Base-by-base conservation (phyloP, 2,113 vertebrate genomes). In the Lonchura striata region DNA sequence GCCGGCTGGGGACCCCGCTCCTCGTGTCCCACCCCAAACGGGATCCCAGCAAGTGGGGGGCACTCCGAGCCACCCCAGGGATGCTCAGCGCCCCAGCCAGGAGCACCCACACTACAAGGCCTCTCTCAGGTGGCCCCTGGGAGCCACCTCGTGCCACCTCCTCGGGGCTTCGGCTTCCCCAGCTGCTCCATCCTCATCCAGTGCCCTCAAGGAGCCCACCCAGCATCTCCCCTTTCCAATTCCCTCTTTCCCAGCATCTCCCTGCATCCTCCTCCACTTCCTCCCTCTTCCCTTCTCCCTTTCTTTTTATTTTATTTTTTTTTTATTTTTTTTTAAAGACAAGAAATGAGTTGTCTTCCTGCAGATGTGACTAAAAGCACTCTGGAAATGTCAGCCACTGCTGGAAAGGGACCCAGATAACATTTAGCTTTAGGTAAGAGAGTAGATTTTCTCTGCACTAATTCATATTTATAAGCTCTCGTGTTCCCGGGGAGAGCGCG, bases 401-500 rank as follows among this genome's bases (percentile, higher is more conserved):
- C 94, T 92, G 95, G 96, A 96, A 95, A 97, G 94, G 96, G 95
- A 95, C 93, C 95, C 94, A 86, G 95, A 97, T 97, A 97, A 97
- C 97, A 97, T 97, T 97, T 97, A 95, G 97, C 97, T 97, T 93
- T 96, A 97, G 96, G 97, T 97, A 96, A 97, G 95, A 97, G 97
- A 97, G 95, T 95, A 95, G 94, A 96, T 97, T 97, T 97, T 97
- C 96, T 96, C 95, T 27, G 88, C 90, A 24, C 96, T 97, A 97
- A 97, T 97, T 98, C 97, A 97, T 98, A 97, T 97, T 97, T 97
- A 97, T 98, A 96, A 97, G 96, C 96, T 95, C 88, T 95, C 77
- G 84, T 87, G 86, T 95, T 97, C 95, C 96, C 92, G 78, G 95
- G 92, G 95, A 97, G 97, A 89, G 93, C 86, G 41, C 64, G 60